Percentiles rank a stretch among this genome's conserved stretches.
phyloP scores from a whole-genome alignment of 2,797 vertebrate species.

The Coccyzus lansbergi region DNA sequence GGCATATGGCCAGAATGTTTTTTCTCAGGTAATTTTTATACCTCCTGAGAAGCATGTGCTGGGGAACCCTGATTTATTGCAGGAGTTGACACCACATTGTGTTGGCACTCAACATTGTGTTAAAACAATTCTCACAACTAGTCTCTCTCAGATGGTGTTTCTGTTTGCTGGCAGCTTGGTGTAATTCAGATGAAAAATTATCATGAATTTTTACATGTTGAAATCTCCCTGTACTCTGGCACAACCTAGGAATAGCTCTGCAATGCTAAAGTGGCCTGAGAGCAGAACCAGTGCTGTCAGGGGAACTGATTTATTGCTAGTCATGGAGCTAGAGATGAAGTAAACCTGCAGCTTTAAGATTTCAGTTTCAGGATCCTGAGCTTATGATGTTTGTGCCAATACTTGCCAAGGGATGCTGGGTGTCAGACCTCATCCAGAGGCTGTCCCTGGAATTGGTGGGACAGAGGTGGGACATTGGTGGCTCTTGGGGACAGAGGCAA shows the following conservation, averaged over 20 bases:
- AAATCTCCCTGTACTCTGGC: background rate
- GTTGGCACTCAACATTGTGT: background rate
- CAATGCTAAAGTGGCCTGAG: background rate
- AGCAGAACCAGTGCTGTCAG: background rate
- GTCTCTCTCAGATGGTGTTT: background rate
- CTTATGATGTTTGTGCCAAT: fast-evolving
- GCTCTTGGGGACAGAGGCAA: background rate
- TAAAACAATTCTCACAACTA: background rate
- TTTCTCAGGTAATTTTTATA: slow-evolving; percentile 28
- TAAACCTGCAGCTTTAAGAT: background rate
- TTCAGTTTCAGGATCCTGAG: background rate
- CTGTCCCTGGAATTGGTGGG: background rate
- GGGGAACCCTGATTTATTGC: background rate
- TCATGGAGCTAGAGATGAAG: background rate
- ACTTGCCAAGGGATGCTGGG: background rate
- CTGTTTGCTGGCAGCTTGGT: background rate
- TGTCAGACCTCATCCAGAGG: background rate
- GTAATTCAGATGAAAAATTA: background rate
- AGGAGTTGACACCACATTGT: background rate
- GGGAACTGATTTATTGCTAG: background rate
- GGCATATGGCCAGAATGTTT: background rate
- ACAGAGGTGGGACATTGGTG: too few relatives aligned
- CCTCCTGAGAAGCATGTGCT: background rate
- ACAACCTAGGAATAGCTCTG: background rate
- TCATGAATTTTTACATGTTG: background rate